phyloP scores from a whole-genome alignment of 1,140 invertebrate genomes.

The Diachasma alloeum region DNA sequence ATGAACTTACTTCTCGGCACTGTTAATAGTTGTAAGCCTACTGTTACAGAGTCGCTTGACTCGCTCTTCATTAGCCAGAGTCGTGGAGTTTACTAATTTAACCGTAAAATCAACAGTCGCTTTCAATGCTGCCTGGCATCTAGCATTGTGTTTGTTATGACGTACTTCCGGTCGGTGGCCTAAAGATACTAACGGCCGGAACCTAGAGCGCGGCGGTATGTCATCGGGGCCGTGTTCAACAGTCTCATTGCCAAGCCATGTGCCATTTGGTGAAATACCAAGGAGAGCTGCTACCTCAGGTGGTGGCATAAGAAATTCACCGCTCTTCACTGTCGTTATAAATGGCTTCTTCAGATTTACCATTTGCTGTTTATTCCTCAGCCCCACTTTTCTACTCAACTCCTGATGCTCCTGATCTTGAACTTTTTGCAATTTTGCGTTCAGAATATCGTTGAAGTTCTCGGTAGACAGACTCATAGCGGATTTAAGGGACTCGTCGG shows the following conservation, averaged over 20 bases:
- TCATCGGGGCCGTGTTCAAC: constrained; percentile 31
- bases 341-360: constrained; percentile 65
- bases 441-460: constrained; percentile 71
- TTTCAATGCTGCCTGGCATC: constrained; percentile 52
- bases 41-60: constrained; percentile 22
- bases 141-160: constrained; percentile 52
- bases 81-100: constrained; percentile 44
- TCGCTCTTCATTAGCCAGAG: constrained; percentile 40
- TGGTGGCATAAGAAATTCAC: constrained; percentile 80
- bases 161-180: constrained; percentile 52
- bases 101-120: constrained; percentile 54
- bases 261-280: constrained; percentile 63
- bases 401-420: constrained; percentile 66
- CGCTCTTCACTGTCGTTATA: constrained; percentile 80
- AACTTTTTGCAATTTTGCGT: constrained; percentile 71
- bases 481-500: constrained; percentile 24
- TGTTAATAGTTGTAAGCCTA: background rate
- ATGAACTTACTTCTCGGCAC: constrained; percentile 31
- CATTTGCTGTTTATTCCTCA: constrained; percentile 16
- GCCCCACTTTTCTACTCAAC: constrained; percentile 36
- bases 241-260: constrained; percentile 39
- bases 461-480: constrained; percentile 51
- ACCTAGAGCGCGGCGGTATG: constrained; percentile 39
- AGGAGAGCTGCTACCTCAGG: constrained; percentile 74
- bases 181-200: constrained; percentile 52